Base-by-base conservation (phyloP, 64 coral and sea anemone species). In the Actinia equina region DNA sequence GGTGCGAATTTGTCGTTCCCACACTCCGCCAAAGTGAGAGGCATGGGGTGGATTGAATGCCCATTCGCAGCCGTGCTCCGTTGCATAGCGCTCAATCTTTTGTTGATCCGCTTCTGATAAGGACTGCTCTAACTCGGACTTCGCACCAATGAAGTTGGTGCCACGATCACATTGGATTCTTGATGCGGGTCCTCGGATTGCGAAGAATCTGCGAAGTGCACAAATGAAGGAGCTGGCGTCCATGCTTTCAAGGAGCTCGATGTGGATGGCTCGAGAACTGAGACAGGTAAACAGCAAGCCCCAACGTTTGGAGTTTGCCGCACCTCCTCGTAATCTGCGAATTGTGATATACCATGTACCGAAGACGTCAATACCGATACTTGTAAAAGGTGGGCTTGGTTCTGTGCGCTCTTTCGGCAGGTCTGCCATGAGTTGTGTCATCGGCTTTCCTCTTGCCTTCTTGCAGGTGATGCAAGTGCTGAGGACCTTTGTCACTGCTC, bases 191-290 rank as follows among this genome's bases (percentile, higher is more conserved):
- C 90, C 85, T 3, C 79, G 85, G 19, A 87, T 41, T 12, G 90
- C 74, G 79, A 92, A 87, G 59, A 87, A 87, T 6, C 45, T 60
- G 13, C 84, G 63, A 22, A 92, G 42, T 0, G 90, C 90, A 18
- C 90, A 87, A 44, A 92, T 92, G 27, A 92, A 92, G 53, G 77
- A n/a, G 20, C 90, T 87, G 27, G 90, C 10, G 18, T 87, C 78
- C 56, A 85, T 71, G 22, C 83, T 44, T 45, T 90, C 54, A 41
- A 90, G 70, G 3, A 90, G 27, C 53, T 90, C 89, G 67, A 90
- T 85, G 70, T 79, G 83, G 18, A 90, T 74, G 52, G 89, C 89
- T 52, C 88, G 18, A n/a, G 45, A 85, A 20, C 30, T 76, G 1
- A 90, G 69, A 85, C 89, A 85, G 17, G 89, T 85, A 22, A 85